These are phyloP conservation scores for Lysiphlebus fabarum DNA, from an alignment of 1,140 invertebrate genomes.

Conservation along the genomic window DNA sequence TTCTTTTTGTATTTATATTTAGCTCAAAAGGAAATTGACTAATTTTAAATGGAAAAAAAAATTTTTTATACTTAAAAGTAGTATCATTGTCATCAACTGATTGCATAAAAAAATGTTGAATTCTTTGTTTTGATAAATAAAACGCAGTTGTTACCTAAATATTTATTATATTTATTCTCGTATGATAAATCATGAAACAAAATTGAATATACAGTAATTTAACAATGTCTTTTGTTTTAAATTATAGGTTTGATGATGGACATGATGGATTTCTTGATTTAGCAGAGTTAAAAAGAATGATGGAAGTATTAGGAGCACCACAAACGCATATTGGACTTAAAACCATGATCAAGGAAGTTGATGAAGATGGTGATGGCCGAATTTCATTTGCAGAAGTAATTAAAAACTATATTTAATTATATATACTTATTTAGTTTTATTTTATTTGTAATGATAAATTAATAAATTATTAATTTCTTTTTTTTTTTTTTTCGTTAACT, in stretches of 20 bases:
- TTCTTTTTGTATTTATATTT: no score
- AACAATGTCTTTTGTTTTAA: constrained; percentile 20
- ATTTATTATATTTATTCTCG: no score
- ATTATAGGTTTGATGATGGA: constrained; percentile 82
- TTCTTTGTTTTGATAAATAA: no score
- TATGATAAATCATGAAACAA: no score
- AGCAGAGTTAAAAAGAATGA: constrained; percentile 88
- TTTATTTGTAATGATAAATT: neutral
- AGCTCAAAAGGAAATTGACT: no score
- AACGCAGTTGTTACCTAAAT: no score
- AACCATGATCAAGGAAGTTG: constrained; percentile 91
- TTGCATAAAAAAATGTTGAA: no score
- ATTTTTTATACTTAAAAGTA: no score
- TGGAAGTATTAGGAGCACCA: constrained; percentile 91
- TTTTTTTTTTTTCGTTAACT: constrained; percentile 32
- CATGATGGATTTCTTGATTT: constrained; percentile 85
- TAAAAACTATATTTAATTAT: constrained; percentile 2
- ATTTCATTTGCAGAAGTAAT: constrained; percentile 85
- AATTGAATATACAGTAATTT: neutral
- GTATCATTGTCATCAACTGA: no score
- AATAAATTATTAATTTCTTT: constrained; percentile 10
- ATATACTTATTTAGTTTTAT: neutral
- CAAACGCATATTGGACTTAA: constrained; percentile 93
- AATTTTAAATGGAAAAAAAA: no score
- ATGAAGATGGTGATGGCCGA: constrained; percentile 84